Conservation (phyloP, 2,797 vertebrate genomes). For the Labroides dimidiatus region DNA sequence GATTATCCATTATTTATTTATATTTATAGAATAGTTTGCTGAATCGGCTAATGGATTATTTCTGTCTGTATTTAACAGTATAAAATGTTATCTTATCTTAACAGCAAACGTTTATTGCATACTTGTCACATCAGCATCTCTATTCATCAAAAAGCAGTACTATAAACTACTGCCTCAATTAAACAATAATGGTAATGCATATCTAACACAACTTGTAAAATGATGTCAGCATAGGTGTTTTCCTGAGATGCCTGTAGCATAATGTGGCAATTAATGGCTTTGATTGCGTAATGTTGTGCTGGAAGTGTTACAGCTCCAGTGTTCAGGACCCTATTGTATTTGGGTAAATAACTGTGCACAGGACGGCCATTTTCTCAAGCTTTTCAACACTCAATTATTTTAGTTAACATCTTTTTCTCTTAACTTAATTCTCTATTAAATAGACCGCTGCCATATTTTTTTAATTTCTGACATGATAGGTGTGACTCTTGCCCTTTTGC, state of each 20-base stretch:
- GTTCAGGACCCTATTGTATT: not conserved
- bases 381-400: not conserved
- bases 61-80: not conserved
- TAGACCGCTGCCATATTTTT: not conserved
- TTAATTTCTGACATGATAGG: constrained; percentile 1
- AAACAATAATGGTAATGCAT: not conserved
- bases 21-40: too few species aligned
- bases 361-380: not conserved
- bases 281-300: not conserved
- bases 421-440: not conserved
- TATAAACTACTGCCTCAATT: not conserved
- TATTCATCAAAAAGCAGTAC: not conserved
- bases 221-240: not conserved
- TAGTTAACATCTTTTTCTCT: not conserved
- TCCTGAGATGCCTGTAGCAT: not conserved
- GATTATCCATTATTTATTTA: too few species aligned
- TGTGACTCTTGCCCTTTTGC: constrained; percentile 68
- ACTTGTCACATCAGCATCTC: not conserved
- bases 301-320: not conserved
- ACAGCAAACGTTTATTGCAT: not conserved
- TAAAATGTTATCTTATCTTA: constrained; percentile 6
- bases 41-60: too few species aligned
- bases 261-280: not conserved
- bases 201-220: not conserved
- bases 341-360: not conserved